phyloP scores from a whole-genome alignment of 2,888 invertebrate genomes.

The Limnephilus marmoratus region DNA sequence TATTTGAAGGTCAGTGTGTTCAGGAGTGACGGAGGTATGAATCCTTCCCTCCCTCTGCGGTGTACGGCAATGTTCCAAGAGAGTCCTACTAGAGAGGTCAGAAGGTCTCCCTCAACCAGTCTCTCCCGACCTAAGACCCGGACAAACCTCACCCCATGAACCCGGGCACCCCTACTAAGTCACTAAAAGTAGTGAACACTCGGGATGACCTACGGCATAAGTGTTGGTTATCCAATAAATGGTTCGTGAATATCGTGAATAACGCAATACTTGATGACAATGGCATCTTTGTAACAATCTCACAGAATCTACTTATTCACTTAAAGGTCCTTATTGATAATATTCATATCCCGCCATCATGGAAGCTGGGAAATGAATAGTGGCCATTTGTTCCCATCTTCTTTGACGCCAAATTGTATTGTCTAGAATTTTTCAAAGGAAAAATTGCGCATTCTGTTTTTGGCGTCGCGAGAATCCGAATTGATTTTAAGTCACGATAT shows the following conservation, averaged over 20 bases:
- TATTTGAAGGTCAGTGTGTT: too few species aligned
- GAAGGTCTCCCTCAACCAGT: too few species aligned
- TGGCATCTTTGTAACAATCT: conserved; percentile 16
- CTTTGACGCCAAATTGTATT: conserved; percentile 22
- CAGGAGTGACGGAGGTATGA: too few species aligned
- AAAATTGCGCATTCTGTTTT: neutral
- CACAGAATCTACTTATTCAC: neutral
- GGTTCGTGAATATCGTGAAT: conserved; percentile 6
- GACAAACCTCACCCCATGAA: too few species aligned
- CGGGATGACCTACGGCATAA: too few species aligned
- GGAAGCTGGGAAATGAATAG: neutral
- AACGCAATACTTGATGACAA: conserved; percentile 58
- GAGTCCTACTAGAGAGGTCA: too few species aligned
- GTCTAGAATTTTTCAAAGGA: conserved; percentile 16
- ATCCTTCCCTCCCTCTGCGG: too few species aligned
- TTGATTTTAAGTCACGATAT: neutral
- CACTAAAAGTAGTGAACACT: too few species aligned
- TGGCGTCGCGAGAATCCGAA: neutral
- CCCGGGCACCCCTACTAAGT: too few species aligned
- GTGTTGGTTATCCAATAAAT: too few species aligned
- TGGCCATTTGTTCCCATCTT: conserved; percentile 10
- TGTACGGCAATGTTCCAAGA: too few species aligned
- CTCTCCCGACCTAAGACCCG: too few species aligned
- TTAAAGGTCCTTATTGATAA: conserved; percentile 26
- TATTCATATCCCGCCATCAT: conserved; percentile 17